Conservation (phyloP, 2,797 vertebrate species). For the Synaphobranchus kaupii region DNA sequence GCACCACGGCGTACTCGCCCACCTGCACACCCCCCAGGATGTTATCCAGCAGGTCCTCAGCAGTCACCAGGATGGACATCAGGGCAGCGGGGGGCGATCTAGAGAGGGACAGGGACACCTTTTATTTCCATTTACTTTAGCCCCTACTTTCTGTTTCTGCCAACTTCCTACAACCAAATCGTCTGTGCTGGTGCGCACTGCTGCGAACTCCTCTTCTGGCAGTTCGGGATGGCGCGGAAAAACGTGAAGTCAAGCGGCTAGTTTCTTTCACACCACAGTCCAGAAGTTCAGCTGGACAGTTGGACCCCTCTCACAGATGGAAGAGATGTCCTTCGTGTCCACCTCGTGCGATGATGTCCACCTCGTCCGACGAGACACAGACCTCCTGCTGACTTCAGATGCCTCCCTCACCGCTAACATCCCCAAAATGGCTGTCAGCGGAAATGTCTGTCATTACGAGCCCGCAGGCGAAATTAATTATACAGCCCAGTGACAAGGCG, state of each 20-base stretch:
- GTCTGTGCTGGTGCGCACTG: no score
- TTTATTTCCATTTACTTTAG: background rate
- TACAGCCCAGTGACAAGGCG: background rate
- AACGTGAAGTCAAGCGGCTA: no score
- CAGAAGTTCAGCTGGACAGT: no score
- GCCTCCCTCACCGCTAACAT: background rate
- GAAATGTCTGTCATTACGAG: background rate
- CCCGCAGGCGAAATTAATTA: background rate
- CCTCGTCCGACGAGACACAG: background rate
- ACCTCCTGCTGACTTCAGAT: background rate
- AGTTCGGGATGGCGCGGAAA: no score
- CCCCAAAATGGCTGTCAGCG: background rate
- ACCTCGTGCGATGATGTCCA: no score
- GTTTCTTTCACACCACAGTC: no score
- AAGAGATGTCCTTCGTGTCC: no score
- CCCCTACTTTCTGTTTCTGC: no score
- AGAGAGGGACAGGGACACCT: conserved; percentile 11
- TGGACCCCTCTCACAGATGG: no score
- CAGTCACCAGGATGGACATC: conserved; percentile 82
- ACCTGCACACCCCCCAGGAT: conserved; percentile 84
- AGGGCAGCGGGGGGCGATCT: conserved; percentile 91
- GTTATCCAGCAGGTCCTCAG: conserved; percentile 87
- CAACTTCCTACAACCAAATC: no score
- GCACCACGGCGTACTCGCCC: conserved; percentile 88
- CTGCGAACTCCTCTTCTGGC: no score